Percentiles rank a stretch among this genome's conserved stretches.
These are phyloP conservation scores for Halcyon smyrnensis DNA, from an alignment of 2,797 vertebrate species.

Conservation along the genomic window DNA sequence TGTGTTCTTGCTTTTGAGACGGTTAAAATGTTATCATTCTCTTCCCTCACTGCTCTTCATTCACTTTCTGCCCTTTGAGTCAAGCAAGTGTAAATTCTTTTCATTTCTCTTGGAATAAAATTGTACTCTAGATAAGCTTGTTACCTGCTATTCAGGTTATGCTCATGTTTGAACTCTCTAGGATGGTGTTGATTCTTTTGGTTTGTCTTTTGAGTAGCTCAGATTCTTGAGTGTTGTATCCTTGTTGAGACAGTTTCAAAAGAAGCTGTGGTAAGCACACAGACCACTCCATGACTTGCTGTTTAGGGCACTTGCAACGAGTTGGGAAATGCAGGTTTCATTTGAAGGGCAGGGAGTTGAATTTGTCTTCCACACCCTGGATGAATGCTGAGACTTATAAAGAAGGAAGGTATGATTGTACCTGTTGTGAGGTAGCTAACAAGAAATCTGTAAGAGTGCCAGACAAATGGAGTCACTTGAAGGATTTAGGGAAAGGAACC, in stretches of 20 bases:
- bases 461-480: not conserved
- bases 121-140: not conserved
- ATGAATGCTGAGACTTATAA: not conserved
- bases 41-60: not conserved
- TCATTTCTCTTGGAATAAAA: not conserved
- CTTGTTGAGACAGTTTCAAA: not conserved
- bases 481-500: not conserved
- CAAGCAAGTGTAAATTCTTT: conserved; percentile 38
- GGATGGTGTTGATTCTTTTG: not conserved
- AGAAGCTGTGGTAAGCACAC: not conserved
- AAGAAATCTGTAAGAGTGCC: not conserved
- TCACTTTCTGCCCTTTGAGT: conserved; percentile 2
- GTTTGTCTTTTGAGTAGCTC: not conserved
- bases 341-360: not conserved
- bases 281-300: not conserved
- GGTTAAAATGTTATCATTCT: not conserved
- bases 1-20: not conserved
- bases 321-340: not conserved
- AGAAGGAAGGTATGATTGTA: not conserved
- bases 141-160: not conserved
- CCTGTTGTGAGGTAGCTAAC: not conserved
- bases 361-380: not conserved
- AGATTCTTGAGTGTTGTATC: not conserved
- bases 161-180: not conserved
- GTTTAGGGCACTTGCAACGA: not conserved